Evolutionary conservation across 2,797 vertebrate genomes (phyloP), one percentile per base, ranked within the genome.

Genomic region (Falco cherrug): DNA sequence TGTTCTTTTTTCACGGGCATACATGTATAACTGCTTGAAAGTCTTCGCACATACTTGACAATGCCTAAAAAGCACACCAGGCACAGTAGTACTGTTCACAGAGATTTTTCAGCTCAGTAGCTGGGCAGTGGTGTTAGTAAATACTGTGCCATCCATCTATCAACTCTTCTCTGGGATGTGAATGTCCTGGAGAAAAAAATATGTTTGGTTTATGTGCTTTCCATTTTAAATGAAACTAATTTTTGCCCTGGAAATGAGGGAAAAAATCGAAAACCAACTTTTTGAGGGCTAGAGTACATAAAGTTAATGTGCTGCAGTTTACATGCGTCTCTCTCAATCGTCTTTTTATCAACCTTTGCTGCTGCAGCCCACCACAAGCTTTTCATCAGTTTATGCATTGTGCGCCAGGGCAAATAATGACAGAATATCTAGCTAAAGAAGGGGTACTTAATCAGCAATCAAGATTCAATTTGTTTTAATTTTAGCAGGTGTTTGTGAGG

Each of bases 391-490:
- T 98, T 98, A 94, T 97, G 97, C 97, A 98, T 98, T 98, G 98
- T 98, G 98, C 92, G 97, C 98, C 98, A 98, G 98, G 98, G 98
- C 98, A 98, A 98, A 98, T 98, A 98, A 98, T 98, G 98, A 98
- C 97, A 98, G 98, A 98, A 98, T 98, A 98, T 98, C 98, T 98
- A 98, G 98, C 98, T 98, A 98, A 98, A 99, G 98, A 99, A 98
- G 98, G 98, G 98, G 97, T 98, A 98, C 98, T 98, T 99, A 98
- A 98, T 99, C 98, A 98, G 98, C 98, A 99, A 99, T 99, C 98
- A 98, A 98, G 98, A 99, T 98, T 98, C 98, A 98, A 98, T 99
- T 98, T 99, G 98, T 98, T 98, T 98, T 98, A 98, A 98, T 98
- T 98, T 98, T 98, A 98, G 98, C 98, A 98, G 98, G 98, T 98